Percentiles rank a stretch among this genome's conserved stretches.
phyloP scores from a whole-genome alignment of 2,888 invertebrate species.

The Sialis lutaria region DNA sequence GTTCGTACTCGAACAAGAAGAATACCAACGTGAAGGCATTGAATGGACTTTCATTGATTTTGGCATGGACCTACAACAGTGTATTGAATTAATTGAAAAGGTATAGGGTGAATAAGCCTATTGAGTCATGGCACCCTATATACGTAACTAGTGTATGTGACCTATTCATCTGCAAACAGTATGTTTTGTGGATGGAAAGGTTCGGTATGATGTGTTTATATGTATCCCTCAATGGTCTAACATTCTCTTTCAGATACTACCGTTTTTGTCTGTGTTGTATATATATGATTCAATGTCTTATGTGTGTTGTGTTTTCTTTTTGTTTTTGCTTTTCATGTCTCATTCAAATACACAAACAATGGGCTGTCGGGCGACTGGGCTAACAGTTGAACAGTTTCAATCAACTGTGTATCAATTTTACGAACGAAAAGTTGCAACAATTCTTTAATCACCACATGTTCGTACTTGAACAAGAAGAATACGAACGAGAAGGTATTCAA shows the following conservation, averaged over 20 bases:
- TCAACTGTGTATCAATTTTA: constrained; percentile 93
- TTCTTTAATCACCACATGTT: constrained; percentile 97
- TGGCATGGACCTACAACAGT: constrained; percentile 77
- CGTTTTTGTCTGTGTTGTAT: background rate
- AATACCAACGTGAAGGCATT: constrained; percentile 80
- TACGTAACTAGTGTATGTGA: background rate
- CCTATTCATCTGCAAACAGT: background rate
- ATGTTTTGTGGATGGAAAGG: background rate
- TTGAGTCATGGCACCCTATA: constrained; percentile 9
- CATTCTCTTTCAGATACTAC: background rate
- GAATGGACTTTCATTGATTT: constrained; percentile 88
- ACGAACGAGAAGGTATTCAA: constrained; percentile 76
- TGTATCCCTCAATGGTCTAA: background rate
- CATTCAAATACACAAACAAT: background rate
- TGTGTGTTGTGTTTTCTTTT: background rate
- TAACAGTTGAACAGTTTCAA: constrained; percentile 86
- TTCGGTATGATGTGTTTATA: background rate
- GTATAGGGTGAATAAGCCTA: constrained; percentile 29
- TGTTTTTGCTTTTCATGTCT: too few relatives aligned
- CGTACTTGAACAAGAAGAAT: constrained; percentile 89
- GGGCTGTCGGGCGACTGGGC: constrained; percentile 3
- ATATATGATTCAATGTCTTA: background rate
- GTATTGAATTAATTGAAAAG: constrained; percentile 68
- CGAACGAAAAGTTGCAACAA: constrained; percentile 88
- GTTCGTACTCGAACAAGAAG: constrained; percentile 88